A percentile compares a stretch with the other conserved stretches of the same genome.
These are phyloP conservation scores for Idris sp. DNA, from an alignment of 1,140 invertebrate species.

Conservation along the genomic window DNA sequence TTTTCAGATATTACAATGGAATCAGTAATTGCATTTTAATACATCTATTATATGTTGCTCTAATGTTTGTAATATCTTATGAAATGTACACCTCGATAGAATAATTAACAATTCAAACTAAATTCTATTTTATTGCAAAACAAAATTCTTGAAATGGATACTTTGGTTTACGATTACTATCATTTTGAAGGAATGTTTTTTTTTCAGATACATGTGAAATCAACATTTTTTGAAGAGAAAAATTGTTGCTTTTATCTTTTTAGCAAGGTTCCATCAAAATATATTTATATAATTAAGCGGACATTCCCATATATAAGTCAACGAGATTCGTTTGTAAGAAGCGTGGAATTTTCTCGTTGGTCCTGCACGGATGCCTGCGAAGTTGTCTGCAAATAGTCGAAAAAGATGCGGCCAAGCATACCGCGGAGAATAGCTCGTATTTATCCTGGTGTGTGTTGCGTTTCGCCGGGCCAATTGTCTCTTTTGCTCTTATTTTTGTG, in stretches of 20 bases:
- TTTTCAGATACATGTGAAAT: too few relatives aligned
- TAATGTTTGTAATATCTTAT: slow-evolving; percentile 9
- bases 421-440: slow-evolving; percentile 69
- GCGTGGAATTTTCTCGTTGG: slow-evolving; percentile 61
- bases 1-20: slow-evolving; percentile 33
- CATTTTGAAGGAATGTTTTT: too few relatives aligned
- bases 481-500: slow-evolving; percentile 43
- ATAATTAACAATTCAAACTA: too few relatives aligned
- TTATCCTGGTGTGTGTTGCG: slow-evolving; percentile 66
- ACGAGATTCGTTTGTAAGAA: too few relatives aligned
- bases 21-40: slow-evolving; percentile 33
- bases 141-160: too few relatives aligned
- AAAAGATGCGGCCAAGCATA: slow-evolving; percentile 61
- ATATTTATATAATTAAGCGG: too few relatives aligned
- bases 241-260: too few relatives aligned
- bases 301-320: too few relatives aligned
- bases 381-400: slow-evolving; percentile 59
- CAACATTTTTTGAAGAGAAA: too few relatives aligned
- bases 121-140: too few relatives aligned
- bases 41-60: slow-evolving; percentile 29
- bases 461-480: slow-evolving; percentile 4
- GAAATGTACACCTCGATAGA: slow-evolving; percentile 16
- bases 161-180: too few relatives aligned
- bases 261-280: too few relatives aligned
- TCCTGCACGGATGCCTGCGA: slow-evolving; percentile 49